These are phyloP conservation scores for Creontiades dilutus DNA, from an alignment of 2,888 invertebrate genomes.

Conservation along the genomic window DNA sequence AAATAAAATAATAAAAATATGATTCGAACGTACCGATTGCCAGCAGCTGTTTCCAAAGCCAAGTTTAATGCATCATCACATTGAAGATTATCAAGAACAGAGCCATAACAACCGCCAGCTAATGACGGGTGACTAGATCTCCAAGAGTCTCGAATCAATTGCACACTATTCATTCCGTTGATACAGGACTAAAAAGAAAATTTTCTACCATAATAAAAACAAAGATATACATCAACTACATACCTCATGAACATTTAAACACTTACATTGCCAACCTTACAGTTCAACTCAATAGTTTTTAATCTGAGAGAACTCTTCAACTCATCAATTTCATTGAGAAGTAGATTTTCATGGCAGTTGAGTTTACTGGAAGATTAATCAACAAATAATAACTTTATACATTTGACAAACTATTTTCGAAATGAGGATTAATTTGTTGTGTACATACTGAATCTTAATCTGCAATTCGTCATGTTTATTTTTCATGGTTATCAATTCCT, in stretches of 20 bases:
- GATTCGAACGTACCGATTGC: not conserved
- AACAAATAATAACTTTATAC: too few species aligned
- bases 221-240: too few species aligned
- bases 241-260: not conserved
- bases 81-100: constrained; percentile 8
- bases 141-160: not conserved
- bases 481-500: not conserved
- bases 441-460: constrained; percentile 3
- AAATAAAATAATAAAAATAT: not conserved
- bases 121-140: not conserved
- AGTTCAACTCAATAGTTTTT: constrained; percentile 33
- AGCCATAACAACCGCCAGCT: constrained; percentile 1
- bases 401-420: too few species aligned
- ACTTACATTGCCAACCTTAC: constrained; percentile 36
- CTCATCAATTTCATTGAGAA: not conserved
- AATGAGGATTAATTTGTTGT: not conserved
- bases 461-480: not conserved
- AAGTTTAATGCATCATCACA: not conserved
- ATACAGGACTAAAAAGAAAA: not conserved
- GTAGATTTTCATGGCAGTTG: constrained; percentile 11
- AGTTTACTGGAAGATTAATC: not conserved
- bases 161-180: not conserved
- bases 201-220: too few species aligned
- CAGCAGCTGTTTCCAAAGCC: constrained; percentile 26
- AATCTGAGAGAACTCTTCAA: not conserved